These are phyloP conservation scores for Dipodomys stephensi DNA, from an alignment of 2,113 vertebrate species.

Conservation along the genomic window DNA sequence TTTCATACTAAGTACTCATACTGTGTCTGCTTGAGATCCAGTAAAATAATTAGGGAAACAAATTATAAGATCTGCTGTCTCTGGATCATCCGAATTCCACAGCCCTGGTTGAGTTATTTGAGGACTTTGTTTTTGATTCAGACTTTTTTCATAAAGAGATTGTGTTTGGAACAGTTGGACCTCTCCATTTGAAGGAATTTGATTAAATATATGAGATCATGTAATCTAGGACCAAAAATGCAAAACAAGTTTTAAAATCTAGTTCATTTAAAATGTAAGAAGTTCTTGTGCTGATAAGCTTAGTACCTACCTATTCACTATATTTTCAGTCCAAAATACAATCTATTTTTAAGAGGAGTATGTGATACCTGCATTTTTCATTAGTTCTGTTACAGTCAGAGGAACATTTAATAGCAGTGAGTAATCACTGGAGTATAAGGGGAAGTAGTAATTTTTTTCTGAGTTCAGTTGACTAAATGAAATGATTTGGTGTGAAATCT, in stretches of 20 bases:
- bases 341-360: constrained; percentile 80
- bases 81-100: constrained; percentile 72
- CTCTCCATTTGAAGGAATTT: constrained; percentile 33
- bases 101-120: constrained; percentile 55
- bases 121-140: constrained; percentile 33
- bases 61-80: constrained; percentile 63
- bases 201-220: constrained; percentile 28
- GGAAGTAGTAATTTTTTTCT: constrained; percentile 67
- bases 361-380: constrained; percentile 74
- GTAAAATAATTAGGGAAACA: constrained; percentile 73
- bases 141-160: constrained; percentile 12
- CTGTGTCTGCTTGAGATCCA: constrained; percentile 67
- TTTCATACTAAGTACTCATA: constrained; percentile 71
- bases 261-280: constrained; percentile 71
- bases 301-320: constrained; percentile 65
- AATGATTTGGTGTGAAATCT: constrained; percentile 80
- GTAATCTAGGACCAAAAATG: constrained; percentile 61
- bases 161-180: neutral
- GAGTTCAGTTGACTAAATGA: constrained; percentile 79
- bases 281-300: constrained; percentile 54
- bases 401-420: constrained; percentile 75
- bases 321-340: constrained; percentile 63
- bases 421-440: constrained; percentile 75
- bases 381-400: constrained; percentile 76
- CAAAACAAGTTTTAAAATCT: constrained; percentile 5